Evolutionary conservation across 2,797 vertebrate species (phyloP), one percentile per base, ranked within the genome.

Genomic region (Champsocephalus gunnari): DNA sequence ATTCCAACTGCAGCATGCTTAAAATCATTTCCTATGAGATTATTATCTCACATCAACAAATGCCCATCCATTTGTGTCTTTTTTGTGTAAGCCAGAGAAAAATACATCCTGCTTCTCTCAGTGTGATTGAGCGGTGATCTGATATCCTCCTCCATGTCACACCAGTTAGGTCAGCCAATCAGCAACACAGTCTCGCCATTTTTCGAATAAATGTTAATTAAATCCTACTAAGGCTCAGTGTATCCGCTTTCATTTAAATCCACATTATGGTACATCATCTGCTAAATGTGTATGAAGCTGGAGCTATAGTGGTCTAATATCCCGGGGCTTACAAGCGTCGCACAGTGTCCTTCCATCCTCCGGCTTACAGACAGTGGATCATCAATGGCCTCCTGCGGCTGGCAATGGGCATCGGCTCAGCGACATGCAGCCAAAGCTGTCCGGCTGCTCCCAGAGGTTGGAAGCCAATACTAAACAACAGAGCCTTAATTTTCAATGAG

Each of bases 401-500:
- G 85, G 77, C 78, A 82, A 13, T 41, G 66, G 82, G 62, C 79
- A 80, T 60, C 73, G 10, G 79, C 68, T 47, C 60, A 34, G 69
- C 77, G 49, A 55, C 79, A 11, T 66, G 8, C 61, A 67, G 73
- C 83, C 61, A 82, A 82, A 86, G 71, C 78, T 57, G 58, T 45
- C 57, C n/a, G 45, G 69, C 85, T 73, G 80, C 69, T 71, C 75
- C 62, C 71, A 54, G 68, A 78, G 75, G 81, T 76, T 71, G 76
- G 76, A 86, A 75, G 76, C 88, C 82, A 88, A 83, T 59, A 71
- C 75, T 73, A 74, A 91, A 89, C 88, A 82, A 88, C 87, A 68
- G 77, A 61, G 82, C 77, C 88, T 90, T 87, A 60, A 88, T 75
- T 90, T 90, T 75, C 87, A 88, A 76, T 87, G 77, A 87, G 82